A percentile compares a stretch with the other conserved stretches of the same genome.
Conservation (phyloP, 2,888 invertebrate genomes). For the Harpagoxenus sublaevis region DNA sequence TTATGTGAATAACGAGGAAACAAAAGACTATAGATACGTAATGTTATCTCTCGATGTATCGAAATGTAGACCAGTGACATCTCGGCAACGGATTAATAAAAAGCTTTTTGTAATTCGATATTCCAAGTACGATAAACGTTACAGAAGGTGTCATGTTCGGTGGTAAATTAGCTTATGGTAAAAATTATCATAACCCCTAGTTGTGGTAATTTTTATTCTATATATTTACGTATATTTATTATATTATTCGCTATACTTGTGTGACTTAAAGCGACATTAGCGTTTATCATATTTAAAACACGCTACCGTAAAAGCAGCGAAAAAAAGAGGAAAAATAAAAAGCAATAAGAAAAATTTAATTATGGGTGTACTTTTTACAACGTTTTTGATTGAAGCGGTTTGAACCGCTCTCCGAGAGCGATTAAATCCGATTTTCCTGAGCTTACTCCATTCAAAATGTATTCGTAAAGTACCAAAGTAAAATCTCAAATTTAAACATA, state of each 20-base stretch:
- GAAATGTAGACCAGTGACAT: background rate
- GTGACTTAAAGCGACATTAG: too few relatives aligned
- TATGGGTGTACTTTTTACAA: background rate
- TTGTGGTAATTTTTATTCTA: background rate
- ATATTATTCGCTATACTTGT: background rate
- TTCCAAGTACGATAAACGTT: background rate
- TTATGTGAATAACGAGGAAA: background rate
- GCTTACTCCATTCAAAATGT: constrained; percentile 12
- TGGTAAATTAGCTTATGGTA: background rate
- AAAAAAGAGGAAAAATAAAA: constrained; percentile 1
- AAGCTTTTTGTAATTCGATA: background rate
- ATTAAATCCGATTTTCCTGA: constrained; percentile 26
- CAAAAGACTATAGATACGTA: background rate
- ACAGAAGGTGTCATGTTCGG: background rate
- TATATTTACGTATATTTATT: background rate
- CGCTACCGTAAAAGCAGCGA: background rate
- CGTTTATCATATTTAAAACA: background rate
- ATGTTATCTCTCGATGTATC: background rate
- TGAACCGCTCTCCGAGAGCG: background rate
- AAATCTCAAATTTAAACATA: constrained; percentile 7
- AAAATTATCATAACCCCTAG: background rate
- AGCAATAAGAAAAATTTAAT: constrained; percentile 18
- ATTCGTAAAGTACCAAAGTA: background rate
- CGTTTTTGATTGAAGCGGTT: constrained; percentile 18
- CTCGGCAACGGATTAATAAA: background rate